These are phyloP conservation scores for Azemiops feae DNA, from an alignment of 2,113 vertebrate genomes.

Conservation along the genomic window DNA sequence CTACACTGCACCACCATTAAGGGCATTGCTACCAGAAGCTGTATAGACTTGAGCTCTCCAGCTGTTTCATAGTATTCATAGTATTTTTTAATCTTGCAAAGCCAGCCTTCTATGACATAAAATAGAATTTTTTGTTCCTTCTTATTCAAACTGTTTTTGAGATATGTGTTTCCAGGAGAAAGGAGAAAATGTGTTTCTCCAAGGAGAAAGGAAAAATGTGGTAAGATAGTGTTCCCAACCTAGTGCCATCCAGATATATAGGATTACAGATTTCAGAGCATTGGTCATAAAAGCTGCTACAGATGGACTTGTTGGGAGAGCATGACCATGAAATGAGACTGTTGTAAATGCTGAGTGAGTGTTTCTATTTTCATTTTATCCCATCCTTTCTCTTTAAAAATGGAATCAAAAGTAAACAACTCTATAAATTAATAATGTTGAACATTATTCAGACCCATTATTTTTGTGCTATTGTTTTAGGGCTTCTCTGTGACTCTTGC, in stretches of 20 bases:
- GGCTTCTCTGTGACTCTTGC: not conserved
- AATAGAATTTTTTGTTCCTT: not conserved
- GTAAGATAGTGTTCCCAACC: not conserved
- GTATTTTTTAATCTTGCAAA: not conserved
- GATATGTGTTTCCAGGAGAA: not conserved
- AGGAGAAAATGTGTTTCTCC: too few relatives aligned
- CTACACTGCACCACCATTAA: not conserved
- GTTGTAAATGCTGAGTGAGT: not conserved
- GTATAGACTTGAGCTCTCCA: not conserved
- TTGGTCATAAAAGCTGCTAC: not conserved
- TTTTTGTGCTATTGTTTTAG: not conserved
- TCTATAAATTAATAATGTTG: not conserved
- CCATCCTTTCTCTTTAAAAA: not conserved
- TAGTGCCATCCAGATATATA: not conserved
- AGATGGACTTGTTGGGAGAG: not conserved
- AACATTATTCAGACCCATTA: not conserved
- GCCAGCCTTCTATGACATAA: not conserved
- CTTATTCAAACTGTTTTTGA: slow-evolving; percentile 1
- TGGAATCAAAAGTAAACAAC: not conserved
- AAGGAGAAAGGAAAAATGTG: not conserved
- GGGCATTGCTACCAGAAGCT: not conserved
- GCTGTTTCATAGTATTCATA: not conserved
- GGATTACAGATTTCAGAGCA: not conserved
- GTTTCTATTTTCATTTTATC: not conserved
- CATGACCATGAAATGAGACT: not conserved